Evolutionary conservation across 2,888 invertebrate species (phyloP).

Genomic region (Camptogramma bilineatum): DNA sequence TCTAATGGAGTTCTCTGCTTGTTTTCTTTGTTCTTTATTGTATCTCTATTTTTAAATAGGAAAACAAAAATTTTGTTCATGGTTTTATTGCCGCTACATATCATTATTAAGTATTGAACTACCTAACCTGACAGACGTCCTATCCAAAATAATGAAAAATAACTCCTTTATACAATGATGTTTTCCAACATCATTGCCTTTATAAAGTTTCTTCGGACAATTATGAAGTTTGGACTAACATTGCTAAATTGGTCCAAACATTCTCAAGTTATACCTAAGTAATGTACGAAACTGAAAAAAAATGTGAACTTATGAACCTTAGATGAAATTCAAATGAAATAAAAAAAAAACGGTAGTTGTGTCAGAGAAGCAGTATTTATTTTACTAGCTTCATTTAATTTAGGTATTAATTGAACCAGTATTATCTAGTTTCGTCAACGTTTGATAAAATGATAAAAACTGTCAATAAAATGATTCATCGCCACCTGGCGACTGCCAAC

Average conservation of each 20-base stretch:
- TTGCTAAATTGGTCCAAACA: no score
- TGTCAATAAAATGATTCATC: slow-evolving; percentile 42
- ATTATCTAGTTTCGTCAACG: slow-evolving; percentile 20
- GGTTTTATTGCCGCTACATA: not conserved
- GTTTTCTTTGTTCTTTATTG: slow-evolving; percentile 41
- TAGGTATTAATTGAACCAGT: slow-evolving; percentile 7
- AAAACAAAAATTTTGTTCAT: not conserved
- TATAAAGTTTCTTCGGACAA: no score
- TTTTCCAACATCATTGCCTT: no score
- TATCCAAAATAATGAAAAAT: no score
- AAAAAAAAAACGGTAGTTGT: no score
- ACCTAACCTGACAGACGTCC: no score
- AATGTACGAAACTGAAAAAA: no score
- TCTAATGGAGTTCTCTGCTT: slow-evolving; percentile 44
- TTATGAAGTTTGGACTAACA: no score
- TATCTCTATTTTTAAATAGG: slow-evolving; percentile 31
- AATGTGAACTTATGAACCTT: no score
- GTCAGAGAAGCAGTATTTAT: not conserved
- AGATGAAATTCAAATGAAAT: no score
- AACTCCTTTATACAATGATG: no score
- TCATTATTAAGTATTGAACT: not conserved
- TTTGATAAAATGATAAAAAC: slow-evolving; percentile 41
- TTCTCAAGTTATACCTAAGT: no score
- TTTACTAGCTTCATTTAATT: not conserved
- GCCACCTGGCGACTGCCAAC: slow-evolving; percentile 53